Base-by-base conservation (phyloP, 2,797 vertebrate species). In the Pipistrellus pipistrellus region DNA sequence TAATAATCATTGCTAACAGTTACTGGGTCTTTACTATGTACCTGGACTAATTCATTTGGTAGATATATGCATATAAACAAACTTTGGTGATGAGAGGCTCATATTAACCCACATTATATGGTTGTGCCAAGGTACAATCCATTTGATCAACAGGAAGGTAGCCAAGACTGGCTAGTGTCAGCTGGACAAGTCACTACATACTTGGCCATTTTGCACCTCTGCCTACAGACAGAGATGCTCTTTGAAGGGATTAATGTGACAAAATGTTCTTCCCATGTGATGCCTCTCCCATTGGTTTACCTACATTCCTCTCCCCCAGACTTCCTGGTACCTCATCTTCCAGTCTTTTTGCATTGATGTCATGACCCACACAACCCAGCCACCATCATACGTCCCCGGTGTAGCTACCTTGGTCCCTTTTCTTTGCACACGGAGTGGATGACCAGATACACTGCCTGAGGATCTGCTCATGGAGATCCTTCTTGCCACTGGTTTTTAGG, bases 121-220 rank as follows among this genome's bases (percentile, higher is more conserved):
- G 21, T 17, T 30, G 27, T 69, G 32, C 25, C 13, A 48, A 0
- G 21, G 8, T 13, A 14, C 3, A 64, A 20, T 17, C 10, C 21
- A 17, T 82, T 66, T 62, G 62, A 20, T 46, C 41, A 66, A 2
- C 20, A 15, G 21, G 25, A 25, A 5, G 30, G 25, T 73, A 12
- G 10, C 11, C 12, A 44, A 77, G 8, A 35, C 7, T 14, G 48
- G 55, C 6, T 13, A 9, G 4, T 41, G 53, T 81, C 18, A 53
- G 4, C 2, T 3, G 21, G 48, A 51, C 1, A 2, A 3, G 8
- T n/a, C 12, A 38, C 46, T 72, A 4, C 38, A 11, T 18, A 7
- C 46, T 15, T 76, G 57, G 18, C 4, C 66, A 0, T 25, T 62
- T 48, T 27, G 6, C 80, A 25, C n/a, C 30, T 93, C 62, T 55